Conservation (phyloP, 2,888 invertebrate genomes). For the Abrostola tripartita region DNA sequence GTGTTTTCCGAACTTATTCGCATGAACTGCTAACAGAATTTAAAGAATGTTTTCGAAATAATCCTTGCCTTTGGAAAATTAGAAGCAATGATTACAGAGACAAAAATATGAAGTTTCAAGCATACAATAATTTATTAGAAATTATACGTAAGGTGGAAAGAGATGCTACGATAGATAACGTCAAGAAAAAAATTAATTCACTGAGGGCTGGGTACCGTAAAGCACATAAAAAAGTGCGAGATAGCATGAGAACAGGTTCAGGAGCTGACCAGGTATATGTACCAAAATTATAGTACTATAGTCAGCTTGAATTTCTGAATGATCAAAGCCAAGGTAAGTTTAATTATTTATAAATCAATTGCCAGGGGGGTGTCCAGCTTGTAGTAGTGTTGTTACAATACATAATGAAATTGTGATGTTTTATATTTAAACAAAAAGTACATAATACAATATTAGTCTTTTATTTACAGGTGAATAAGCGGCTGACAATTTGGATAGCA, state of each 20-base stretch:
- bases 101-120: slow-evolving; percentile 39
- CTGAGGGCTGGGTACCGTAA: slow-evolving; percentile 32
- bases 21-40: slow-evolving; percentile 42
- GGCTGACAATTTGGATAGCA: slow-evolving; percentile 33
- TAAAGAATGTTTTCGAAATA: slow-evolving; percentile 39
- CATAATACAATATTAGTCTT: too few relatives aligned
- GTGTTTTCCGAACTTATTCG: slow-evolving; percentile 43
- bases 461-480: slow-evolving; percentile 35
- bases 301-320: too few relatives aligned
- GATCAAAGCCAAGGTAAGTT: too few relatives aligned
- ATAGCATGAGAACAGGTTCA: too few relatives aligned
- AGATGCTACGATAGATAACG: slow-evolving; percentile 37
- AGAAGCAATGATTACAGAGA: slow-evolving; percentile 41
- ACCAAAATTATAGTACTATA: too few relatives aligned
- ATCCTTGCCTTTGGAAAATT: slow-evolving; percentile 41
- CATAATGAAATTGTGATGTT: too few relatives aligned
- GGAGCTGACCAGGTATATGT: too few relatives aligned
- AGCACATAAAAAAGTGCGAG: too few relatives aligned
- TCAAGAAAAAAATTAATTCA: slow-evolving; percentile 7
- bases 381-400: too few relatives aligned
- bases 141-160: slow-evolving; percentile 38
- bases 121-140: slow-evolving; percentile 29
- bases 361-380: too few relatives aligned
- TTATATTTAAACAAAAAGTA: too few relatives aligned
- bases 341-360: too few relatives aligned